A percentile compares a stretch with the other conserved stretches of the same genome.
Conservation (phyloP, 2,113 vertebrate genomes). For the Plotosus lineatus region DNA sequence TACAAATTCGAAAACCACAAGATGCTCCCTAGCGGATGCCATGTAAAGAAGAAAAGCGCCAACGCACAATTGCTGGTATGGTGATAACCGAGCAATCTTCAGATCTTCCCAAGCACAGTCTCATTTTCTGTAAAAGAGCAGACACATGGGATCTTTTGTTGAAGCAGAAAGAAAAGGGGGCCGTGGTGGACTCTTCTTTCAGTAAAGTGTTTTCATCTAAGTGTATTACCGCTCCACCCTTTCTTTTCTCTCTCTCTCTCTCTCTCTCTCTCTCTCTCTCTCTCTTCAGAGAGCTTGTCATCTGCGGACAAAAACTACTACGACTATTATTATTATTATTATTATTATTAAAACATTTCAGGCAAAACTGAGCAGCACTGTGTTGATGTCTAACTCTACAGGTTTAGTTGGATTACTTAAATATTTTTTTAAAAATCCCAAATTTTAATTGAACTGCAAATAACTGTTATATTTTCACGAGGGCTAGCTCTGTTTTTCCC, state of each 20-base stretch:
- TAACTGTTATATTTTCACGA: not conserved
- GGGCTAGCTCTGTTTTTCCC: not conserved
- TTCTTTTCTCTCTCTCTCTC: constrained; percentile 19
- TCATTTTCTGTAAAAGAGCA: constrained; percentile 60
- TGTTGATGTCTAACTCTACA: not conserved
- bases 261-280: constrained; percentile 31
- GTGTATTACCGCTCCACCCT: constrained; percentile 47
- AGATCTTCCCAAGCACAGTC: constrained; percentile 69
- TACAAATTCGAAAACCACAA: constrained; percentile 63
- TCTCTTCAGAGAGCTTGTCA: constrained; percentile 37
- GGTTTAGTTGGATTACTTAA: no score
- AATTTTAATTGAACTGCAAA: no score
- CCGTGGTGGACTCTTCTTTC: constrained; percentile 62
- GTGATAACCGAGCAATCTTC: constrained; percentile 72
- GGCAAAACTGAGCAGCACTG: not conserved
- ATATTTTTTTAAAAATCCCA: no score
- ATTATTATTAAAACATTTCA: not conserved
- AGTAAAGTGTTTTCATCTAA: constrained; percentile 60
- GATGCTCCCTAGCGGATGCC: constrained; percentile 63
- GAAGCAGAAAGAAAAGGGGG: constrained; percentile 45
- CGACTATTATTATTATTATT: not conserved
- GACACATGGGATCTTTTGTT: constrained; percentile 63
- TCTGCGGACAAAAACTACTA: not conserved
- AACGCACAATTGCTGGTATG: constrained; percentile 63
- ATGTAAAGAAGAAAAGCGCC: constrained; percentile 66